Percentiles rank a stretch among this genome's conserved stretches.
Conservation (phyloP, 1,140 invertebrate species). For the Probaryconus sp. region DNA sequence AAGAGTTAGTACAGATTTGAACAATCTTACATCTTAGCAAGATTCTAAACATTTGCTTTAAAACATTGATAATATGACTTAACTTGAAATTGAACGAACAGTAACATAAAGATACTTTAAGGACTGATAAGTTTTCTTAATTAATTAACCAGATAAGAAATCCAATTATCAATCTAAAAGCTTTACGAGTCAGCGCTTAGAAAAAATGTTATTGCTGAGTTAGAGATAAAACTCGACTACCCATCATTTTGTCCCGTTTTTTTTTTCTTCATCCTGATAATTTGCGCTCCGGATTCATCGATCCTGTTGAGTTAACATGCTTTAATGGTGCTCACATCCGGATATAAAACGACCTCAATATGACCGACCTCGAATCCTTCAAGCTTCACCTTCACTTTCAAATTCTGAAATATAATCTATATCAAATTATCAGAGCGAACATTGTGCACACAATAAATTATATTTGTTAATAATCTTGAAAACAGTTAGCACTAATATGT, state of each 20-base stretch:
- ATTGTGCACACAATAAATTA: constrained; percentile 33
- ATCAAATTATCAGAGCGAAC: constrained; percentile 49
- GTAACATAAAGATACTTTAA: no score
- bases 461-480: no score
- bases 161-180: no score
- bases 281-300: constrained; percentile 42
- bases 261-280: constrained; percentile 25
- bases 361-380: constrained; percentile 45
- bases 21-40: no score
- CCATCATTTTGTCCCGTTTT: constrained; percentile 19
- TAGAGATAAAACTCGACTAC: neutral
- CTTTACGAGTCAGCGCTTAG: no score
- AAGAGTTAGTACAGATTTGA: no score
- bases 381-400: constrained; percentile 59
- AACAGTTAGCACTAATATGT: no score
- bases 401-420: constrained; percentile 50
- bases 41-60: no score
- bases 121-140: no score
- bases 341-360: constrained; percentile 44
- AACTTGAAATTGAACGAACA: no score
- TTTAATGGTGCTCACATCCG: constrained; percentile 53
- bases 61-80: no score
- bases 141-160: no score
- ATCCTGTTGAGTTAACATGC: constrained; percentile 48
- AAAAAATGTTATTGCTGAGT: neutral